A percentile compares a stretch with the other conserved stretches of the same genome.
Conservation (phyloP, 2,888 invertebrate genomes). For the Anarsia innoxiella region DNA sequence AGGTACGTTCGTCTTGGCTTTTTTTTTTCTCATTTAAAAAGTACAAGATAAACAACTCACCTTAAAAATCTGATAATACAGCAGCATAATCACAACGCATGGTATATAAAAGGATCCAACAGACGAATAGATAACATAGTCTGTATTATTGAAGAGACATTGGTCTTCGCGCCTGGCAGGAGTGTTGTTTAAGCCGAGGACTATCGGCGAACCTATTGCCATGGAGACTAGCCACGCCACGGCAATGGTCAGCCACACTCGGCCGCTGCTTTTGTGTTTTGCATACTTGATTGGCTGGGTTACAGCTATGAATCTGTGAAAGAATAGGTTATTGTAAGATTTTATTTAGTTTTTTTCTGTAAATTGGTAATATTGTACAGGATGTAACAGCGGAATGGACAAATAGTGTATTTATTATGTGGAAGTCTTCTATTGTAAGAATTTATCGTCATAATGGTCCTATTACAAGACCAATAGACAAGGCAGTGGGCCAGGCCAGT, state of each 20-base stretch:
- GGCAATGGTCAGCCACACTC: slow-evolving; percentile 95
- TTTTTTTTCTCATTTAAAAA: too few relatives aligned
- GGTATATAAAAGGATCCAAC: slow-evolving; percentile 99
- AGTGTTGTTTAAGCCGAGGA: slow-evolving; percentile 95
- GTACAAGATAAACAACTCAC: slow-evolving; percentile 78
- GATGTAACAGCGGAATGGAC: too few relatives aligned
- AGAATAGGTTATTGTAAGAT: slow-evolving; percentile 13
- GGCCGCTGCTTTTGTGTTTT: slow-evolving; percentile 96
- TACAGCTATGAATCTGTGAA: slow-evolving; percentile 96
- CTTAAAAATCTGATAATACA: slow-evolving; percentile 98
- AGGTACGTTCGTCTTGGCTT: too few relatives aligned
- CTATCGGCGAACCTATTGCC: slow-evolving; percentile 96
- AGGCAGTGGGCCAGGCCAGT: too few relatives aligned
- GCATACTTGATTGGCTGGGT: slow-evolving; percentile 99
- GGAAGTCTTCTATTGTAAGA: too few relatives aligned
- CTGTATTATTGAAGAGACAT: slow-evolving; percentile 97
- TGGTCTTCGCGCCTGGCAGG: slow-evolving; percentile 86
- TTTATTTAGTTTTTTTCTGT: too few relatives aligned
- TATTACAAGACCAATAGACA: too few relatives aligned
- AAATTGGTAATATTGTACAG: too few relatives aligned
- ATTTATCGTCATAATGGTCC: too few relatives aligned
- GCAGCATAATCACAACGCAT: slow-evolving; percentile 97
- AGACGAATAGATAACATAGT: slow-evolving; percentile 98
- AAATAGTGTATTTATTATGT: too few relatives aligned
- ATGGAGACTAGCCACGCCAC: slow-evolving; percentile 95